Percentiles rank a stretch among this genome's conserved stretches.
Evolutionary conservation across 2,113 vertebrate genomes (phyloP).

Genomic region (Lanius ludovicianus): DNA sequence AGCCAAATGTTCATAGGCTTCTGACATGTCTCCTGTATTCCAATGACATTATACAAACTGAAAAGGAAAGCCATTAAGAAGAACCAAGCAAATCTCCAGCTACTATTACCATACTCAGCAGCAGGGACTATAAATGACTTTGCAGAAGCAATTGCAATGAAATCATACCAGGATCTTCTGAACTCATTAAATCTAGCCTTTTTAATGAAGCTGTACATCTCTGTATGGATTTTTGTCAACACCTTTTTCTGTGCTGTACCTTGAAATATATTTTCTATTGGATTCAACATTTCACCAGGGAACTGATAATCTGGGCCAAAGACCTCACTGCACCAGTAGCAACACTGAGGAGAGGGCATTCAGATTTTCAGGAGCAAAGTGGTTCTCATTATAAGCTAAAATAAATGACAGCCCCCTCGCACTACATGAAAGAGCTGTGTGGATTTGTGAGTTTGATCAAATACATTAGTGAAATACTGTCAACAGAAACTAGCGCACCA

Average conservation of each 20-base stretch:
- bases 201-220: neutral
- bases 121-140: neutral
- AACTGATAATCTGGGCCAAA: neutral
- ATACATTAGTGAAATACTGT: neutral
- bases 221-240: neutral
- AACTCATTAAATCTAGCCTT: neutral
- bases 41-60: neutral
- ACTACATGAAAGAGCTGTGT: neutral
- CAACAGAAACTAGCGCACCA: neutral
- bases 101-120: neutral
- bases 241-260: neutral
- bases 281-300: neutral
- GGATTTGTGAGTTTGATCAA: neutral
- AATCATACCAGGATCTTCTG: neutral
- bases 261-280: neutral
- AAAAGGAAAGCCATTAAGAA: neutral
- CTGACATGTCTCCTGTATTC: neutral
- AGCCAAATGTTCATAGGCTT: neutral
- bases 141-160: neutral
- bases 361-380: neutral
- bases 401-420: neutral
- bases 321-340: rapidly evolving
- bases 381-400: neutral
- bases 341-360: neutral
- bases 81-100: neutral